Evolutionary conservation across 2,888 invertebrate species (phyloP), one percentile per base, ranked within the genome.

Genomic region (Onchidella celtica): DNA sequence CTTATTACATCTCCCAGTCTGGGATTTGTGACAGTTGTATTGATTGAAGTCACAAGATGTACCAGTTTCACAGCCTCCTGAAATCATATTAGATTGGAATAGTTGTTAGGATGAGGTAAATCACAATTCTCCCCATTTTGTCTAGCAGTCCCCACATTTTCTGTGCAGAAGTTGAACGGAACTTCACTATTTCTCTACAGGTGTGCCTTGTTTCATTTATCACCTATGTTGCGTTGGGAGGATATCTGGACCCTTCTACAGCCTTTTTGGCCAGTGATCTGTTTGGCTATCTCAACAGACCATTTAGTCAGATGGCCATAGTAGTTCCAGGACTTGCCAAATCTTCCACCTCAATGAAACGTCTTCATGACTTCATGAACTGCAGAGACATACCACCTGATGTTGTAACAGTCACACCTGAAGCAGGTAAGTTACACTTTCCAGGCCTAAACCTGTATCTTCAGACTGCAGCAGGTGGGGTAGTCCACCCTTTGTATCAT

Each of bases 341-440:
- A 55, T 66, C 80, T 29, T 27, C 29, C 3, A 57, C 47, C 32
- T 66, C 80, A 3, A 14, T 80, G 21, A 38, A 27, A 27, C 47
- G 74, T 3, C 55, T 80, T 36, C 36, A 57, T 17, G 36, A 80
- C 27, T 80, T 80, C 32, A 36, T 80, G 1, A 74, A 55, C 3
- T 29, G 47, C 1, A 63, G 38, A 59, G 80, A 80, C 32, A 80
- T 80, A 59, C 38, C 80, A 14, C 29, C 74, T 6, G 74, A 74
- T 32, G 47, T 68, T 74, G 74, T 74, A 6, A 65, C 14, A 6
- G 29, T 34, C 2, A 36, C 66, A 4, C 32, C n/a, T 6, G 24
- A 32, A 21, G 57, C 72, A 72, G 72, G 72, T 72, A 57, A 72
- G 11, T 6, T 47, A n/a, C n/a, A n/a, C n/a, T n/a, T n/a, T n/a